Evolutionary conservation across 2,888 invertebrate species (phyloP).

Genomic region (Synanthedon vespiformis): DNA sequence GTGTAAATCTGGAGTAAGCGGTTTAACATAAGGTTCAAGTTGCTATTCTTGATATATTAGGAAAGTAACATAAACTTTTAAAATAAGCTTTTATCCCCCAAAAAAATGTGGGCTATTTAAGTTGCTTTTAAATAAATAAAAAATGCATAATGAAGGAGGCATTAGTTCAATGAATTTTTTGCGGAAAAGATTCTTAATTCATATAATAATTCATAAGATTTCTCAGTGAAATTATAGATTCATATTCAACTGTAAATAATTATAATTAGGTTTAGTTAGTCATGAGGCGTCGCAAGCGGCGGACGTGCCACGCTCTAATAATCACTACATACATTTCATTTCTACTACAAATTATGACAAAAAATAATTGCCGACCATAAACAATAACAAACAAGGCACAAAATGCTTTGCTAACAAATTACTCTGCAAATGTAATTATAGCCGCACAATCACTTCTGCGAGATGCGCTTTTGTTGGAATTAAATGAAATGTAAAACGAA

Average conservation of each 20-base stretch:
- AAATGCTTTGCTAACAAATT: conserved; percentile 24
- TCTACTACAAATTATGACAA: conserved; percentile 31
- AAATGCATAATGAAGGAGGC: no score
- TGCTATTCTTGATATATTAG: no score
- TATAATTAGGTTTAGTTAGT: conserved; percentile 58
- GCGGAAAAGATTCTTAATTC: no score
- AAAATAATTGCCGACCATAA: conserved; percentile 33
- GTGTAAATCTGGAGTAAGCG: no score
- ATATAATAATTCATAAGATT: neutral
- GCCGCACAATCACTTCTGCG: conserved; percentile 35
- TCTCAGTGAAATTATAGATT: conserved; percentile 25
- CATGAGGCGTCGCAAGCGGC: conserved; percentile 38
- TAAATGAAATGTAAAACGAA: conserved; percentile 46
- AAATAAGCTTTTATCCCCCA: no score
- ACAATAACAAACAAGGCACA: conserved; percentile 33
- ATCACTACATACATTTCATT: conserved; percentile 54
- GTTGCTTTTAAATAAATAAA: no score
- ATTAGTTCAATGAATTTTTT: no score
- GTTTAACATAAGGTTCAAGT: no score
- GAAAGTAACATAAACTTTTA: no score
- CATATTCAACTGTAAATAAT: conserved; percentile 47
- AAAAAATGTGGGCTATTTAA: no score
- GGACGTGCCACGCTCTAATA: conserved; percentile 57
- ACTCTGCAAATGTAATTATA: conserved; percentile 44
- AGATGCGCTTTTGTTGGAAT: conserved; percentile 40